Conservation (phyloP, 1,140 invertebrate species). For the Ctenoplectra terminalis region DNA sequence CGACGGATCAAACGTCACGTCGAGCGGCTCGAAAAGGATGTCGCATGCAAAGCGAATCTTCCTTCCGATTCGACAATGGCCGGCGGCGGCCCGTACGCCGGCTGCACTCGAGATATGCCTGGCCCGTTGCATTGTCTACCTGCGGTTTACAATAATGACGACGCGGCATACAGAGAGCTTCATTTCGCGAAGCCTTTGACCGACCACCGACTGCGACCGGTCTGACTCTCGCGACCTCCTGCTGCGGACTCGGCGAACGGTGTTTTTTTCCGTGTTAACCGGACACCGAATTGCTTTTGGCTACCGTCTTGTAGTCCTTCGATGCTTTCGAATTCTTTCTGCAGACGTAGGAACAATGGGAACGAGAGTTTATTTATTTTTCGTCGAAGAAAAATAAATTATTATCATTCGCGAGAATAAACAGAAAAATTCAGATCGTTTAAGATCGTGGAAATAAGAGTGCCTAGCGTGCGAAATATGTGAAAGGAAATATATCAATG, state of each 20-base stretch:
- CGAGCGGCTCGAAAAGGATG: constrained; percentile 58
- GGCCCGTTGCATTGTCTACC: constrained; percentile 66
- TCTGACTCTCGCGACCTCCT: constrained; percentile 13
- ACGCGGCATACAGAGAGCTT: constrained; percentile 70
- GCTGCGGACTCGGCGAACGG: constrained; percentile 20
- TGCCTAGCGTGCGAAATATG: too few species aligned
- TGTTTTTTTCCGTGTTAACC: constrained; percentile 44
- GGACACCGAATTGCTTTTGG: background rate
- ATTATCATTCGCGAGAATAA: too few species aligned
- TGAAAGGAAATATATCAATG: too few species aligned
- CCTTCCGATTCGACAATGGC: constrained; percentile 67
- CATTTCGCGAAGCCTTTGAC: constrained; percentile 70
- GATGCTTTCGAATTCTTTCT: too few species aligned
- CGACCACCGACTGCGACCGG: constrained; percentile 47
- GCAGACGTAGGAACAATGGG: background rate
- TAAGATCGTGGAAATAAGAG: too few species aligned
- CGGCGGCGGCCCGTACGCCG: constrained; percentile 48
- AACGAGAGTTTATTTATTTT: background rate
- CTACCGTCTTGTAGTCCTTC: background rate
- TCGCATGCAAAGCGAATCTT: constrained; percentile 71
- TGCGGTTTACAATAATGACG: constrained; percentile 69
- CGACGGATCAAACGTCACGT: constrained; percentile 60
- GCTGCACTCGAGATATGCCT: constrained; percentile 60
- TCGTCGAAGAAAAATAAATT: background rate
- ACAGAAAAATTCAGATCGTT: too few species aligned